phyloP scores from a whole-genome alignment of 2,113 vertebrate genomes.

The Sinocyclocheilus rhinocerous region DNA sequence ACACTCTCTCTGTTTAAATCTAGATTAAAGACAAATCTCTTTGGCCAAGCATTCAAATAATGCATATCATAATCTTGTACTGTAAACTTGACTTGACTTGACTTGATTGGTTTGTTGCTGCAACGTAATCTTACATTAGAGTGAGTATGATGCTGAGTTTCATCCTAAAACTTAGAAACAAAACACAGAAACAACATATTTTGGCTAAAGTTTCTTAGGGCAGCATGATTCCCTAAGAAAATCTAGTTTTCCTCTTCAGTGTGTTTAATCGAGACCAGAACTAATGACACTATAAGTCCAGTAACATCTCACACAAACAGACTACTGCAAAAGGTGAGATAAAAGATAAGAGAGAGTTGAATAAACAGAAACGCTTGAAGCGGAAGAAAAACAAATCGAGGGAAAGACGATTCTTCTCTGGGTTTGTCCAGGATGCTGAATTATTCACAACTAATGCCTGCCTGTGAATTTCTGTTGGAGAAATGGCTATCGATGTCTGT shows the following conservation, averaged over 20 bases:
- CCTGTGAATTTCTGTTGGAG: neutral
- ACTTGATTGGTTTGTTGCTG: neutral
- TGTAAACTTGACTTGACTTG: no score
- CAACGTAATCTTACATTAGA: neutral
- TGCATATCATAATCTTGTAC: no score
- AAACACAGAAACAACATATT: neutral
- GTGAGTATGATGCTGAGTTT: neutral
- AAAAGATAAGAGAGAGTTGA: constrained; percentile 8
- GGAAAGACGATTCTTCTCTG: neutral
- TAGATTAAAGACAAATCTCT: no score
- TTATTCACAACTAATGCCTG: constrained; percentile 18
- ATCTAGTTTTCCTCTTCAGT: no score
- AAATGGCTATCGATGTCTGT: neutral
- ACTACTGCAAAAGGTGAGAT: neutral
- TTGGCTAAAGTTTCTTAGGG: neutral
- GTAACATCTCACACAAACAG: neutral
- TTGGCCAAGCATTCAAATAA: no score
- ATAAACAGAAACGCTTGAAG: neutral
- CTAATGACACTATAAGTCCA: neutral
- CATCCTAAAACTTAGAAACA: neutral
- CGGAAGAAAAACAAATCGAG: neutral
- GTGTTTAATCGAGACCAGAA: neutral
- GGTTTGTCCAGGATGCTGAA: constrained; percentile 4
- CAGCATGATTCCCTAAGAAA: no score
- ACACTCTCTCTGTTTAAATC: no score